These are phyloP conservation scores for Atrichornis clamosus DNA, from an alignment of 2,113 vertebrate species.

Conservation along the genomic window DNA sequence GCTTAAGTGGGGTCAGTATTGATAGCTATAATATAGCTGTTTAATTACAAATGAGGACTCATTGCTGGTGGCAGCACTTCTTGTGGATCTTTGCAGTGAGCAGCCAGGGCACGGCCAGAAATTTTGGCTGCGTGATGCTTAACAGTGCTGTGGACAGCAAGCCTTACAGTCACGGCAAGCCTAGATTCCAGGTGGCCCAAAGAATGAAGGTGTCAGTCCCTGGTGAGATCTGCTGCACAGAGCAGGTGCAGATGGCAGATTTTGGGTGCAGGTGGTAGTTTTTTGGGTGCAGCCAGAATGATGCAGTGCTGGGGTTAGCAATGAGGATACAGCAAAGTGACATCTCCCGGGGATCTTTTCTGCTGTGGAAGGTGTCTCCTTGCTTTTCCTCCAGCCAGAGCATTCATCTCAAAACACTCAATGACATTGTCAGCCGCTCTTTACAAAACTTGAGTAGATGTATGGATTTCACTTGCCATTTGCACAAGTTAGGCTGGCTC, in stretches of 20 bases:
- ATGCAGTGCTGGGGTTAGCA: background rate
- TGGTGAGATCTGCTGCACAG: background rate
- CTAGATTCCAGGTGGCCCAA: background rate
- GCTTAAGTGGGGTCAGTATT: background rate
- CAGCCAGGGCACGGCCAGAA: background rate
- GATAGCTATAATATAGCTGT: background rate
- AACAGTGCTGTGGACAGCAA: background rate
- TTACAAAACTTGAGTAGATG: background rate
- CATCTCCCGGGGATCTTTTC: background rate
- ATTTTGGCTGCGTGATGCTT: background rate
- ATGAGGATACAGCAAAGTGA: background rate
- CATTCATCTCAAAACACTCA: background rate
- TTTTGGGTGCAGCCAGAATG: background rate
- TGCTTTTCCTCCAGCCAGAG: background rate
- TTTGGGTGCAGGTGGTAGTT: background rate
- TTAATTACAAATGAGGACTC: background rate
- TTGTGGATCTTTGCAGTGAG: background rate
- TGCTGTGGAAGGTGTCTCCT: background rate
- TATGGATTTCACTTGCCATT: background rate
- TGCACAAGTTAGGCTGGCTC: background rate
- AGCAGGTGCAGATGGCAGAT: background rate
- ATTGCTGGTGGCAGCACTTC: background rate
- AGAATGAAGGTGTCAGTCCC: background rate
- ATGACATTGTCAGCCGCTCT: rapidly evolving
- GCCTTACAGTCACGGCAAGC: background rate